Base-by-base conservation (phyloP, 2,888 invertebrate species). In the Meliscaeva auricollis region DNA sequence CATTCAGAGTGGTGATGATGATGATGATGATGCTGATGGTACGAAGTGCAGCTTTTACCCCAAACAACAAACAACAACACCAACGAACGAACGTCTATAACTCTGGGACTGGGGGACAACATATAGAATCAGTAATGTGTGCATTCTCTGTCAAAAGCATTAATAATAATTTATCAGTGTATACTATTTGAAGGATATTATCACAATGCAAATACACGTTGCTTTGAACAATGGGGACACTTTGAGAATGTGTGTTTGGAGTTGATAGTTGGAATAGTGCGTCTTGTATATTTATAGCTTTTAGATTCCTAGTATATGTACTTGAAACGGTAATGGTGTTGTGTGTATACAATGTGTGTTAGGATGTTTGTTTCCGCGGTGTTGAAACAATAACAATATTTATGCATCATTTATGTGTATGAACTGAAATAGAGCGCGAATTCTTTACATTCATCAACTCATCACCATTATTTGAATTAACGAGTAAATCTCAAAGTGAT, bases 91-190 rank as follows among this genome's bases (percentile, higher is more conserved):
- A 15, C 4, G 32, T 17, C 20, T 32, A 17, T 26, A n/a, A 3
- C 41, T 17, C 17, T 35, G 17, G 17, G 1, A 5, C 5, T 0
- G 0, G 9, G 4, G 13, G 41, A 41, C 64, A 48, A 35, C 50
- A 50, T 50, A 50, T 50, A 50, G 48, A 66, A 50, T 66, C 66
- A 50, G 48, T 66, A 66, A 66, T 66, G 48, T 58, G 76, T 81
- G 58, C 75, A 81, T 76, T 64, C 76, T 73, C 76, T 76, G 85
- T 85, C 85, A 77, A 81, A 81, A 85, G 81, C 85, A 85, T 85
- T 81, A 81, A 85, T 77, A 81, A 85, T 81, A 85, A 85, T 85
- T 85, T 81, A 81, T 85, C 85, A 85, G 54, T 17, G 8, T 38
- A 38, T 8, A n/a, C 66, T 56, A 68, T 73, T 54, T 81, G 68